A percentile compares a stretch with the other conserved stretches of the same genome.
These are phyloP conservation scores for Mesocricetus auratus DNA, from an alignment of 2,113 vertebrate genomes.

Conservation along the genomic window DNA sequence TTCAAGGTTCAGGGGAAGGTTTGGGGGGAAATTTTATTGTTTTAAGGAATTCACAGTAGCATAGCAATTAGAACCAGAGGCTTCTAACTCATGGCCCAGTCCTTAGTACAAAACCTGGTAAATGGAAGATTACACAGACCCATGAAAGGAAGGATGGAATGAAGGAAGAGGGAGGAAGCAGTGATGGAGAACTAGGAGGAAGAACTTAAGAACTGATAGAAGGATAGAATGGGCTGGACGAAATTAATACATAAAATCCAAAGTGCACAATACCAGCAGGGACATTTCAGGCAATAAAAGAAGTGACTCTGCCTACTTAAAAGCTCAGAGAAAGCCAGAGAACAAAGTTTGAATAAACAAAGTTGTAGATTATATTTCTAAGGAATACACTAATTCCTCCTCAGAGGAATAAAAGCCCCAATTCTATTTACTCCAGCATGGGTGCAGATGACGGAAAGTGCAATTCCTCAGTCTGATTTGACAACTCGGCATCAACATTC, in stretches of 20 bases:
- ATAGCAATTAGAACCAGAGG: background rate
- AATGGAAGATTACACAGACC: background rate
- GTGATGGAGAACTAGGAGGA: too few relatives aligned
- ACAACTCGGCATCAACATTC: conserved; percentile 75
- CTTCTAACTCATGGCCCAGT: background rate
- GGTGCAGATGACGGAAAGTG: conserved; percentile 69
- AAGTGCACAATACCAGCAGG: conserved; percentile 38
- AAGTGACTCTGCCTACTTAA: conserved; percentile 67
- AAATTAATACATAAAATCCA: conserved; percentile 23
- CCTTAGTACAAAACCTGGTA: background rate
- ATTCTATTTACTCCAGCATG: conserved; percentile 71
- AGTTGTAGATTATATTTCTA: conserved; percentile 79
- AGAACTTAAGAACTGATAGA: background rate
- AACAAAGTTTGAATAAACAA: conserved; percentile 75
- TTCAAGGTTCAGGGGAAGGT: background rate
- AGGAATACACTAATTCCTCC: conserved; percentile 74
- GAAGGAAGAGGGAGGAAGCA: too few relatives aligned
- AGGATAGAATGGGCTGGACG: background rate
- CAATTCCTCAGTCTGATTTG: conserved; percentile 68
- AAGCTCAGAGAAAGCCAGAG: conserved; percentile 67
- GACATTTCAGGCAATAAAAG: conserved; percentile 53
- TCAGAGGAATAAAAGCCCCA: conserved; percentile 57
- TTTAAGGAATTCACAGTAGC: background rate
- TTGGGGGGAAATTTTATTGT: background rate
- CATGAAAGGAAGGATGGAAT: background rate